Evolutionary conservation across 23 tunicate genomes (phyloP), one percentile per base, ranked within the genome.

Genomic region (Trididemnum clinides): DNA sequence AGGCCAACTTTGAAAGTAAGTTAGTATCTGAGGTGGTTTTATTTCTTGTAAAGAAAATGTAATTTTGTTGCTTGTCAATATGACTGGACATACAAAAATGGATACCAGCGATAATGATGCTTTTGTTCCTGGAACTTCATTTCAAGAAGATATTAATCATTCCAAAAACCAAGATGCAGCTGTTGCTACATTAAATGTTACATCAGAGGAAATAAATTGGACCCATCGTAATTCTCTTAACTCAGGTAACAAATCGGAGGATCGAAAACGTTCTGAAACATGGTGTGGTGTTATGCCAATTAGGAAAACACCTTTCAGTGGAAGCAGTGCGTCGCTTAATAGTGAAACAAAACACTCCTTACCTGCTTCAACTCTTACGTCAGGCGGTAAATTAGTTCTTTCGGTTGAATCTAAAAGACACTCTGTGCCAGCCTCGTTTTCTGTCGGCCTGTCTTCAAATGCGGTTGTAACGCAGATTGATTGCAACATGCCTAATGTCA

Each of bases 151-250:
- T 10, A 7, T 44, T 44, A 15, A 7, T 7, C 12, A 44, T 44
- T 44, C 20, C 3, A 10, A 10, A 19, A 66, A 20, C 31, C 37
- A 31, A 66, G 12, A 32, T 6, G 31, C 75, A 28, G 31, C 10
- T 66, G 37, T 73, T 73, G 80, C 80, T 12, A 73, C 80, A 2
- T 73, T 73, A 39, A 57, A 73, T 28, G 80, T 73, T 18, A 73
- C 80, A 37, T 39, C 80, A 37, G 80, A 73, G 38, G 80, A 73
- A 73, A 73, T 73, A 7, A 36, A 73, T 39, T 39, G 54, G 7
- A 73, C n/a, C 31, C 54, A 37, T 7, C 37, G 29, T 19, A 38
- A 2, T 36, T 73, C 57, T 54, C 3, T 19, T 28, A 73, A 57
- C 28, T 5, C 21, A 59, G 25, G 37, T 19, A 2, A 2, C 10